phyloP scores from a whole-genome alignment of 2,113 vertebrate genomes.

The Limnothrissa miodon region DNA sequence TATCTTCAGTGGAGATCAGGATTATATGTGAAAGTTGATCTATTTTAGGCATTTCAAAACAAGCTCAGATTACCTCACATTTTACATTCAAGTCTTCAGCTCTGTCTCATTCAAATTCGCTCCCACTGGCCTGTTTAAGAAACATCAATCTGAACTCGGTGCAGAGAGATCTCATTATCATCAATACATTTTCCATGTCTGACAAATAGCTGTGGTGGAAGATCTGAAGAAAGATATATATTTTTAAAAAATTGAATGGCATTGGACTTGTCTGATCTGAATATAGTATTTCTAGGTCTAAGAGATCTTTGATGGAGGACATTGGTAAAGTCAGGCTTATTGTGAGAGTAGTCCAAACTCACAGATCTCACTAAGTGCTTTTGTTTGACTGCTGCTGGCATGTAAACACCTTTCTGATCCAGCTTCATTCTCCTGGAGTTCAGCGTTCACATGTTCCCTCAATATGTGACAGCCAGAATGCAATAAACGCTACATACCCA shows the following conservation, averaged over 20 bases:
- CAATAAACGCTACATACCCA: constrained; percentile 41
- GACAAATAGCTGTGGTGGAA: constrained; percentile 4
- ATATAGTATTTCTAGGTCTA: neutral
- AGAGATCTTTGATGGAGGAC: constrained; percentile 35
- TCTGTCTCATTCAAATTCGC: constrained; percentile 17
- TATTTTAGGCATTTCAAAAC: constrained; percentile 62
- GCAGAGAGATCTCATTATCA: constrained; percentile 25
- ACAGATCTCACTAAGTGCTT: constrained; percentile 51
- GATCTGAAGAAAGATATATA: neutral
- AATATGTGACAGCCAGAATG: constrained; percentile 64
- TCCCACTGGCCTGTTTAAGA: neutral
- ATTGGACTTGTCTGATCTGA: neutral
- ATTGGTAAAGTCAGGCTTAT: constrained; percentile 32
- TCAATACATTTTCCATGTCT: constrained; percentile 48
- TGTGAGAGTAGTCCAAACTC: constrained; percentile 46
- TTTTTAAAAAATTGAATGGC: neutral
- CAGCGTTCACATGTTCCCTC: constrained; percentile 70
- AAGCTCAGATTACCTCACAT: constrained; percentile 74
- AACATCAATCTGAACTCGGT: neutral
- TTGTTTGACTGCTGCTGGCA: constrained; percentile 45
- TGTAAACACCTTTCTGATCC: constrained; percentile 32
- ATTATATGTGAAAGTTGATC: constrained; percentile 69
- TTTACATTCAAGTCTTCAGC: constrained; percentile 43
- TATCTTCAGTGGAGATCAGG: constrained; percentile 64
- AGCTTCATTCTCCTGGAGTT: constrained; percentile 46